phyloP scores from a whole-genome alignment of 2,797 vertebrate genomes.

The Anguilla pacifica region DNA sequence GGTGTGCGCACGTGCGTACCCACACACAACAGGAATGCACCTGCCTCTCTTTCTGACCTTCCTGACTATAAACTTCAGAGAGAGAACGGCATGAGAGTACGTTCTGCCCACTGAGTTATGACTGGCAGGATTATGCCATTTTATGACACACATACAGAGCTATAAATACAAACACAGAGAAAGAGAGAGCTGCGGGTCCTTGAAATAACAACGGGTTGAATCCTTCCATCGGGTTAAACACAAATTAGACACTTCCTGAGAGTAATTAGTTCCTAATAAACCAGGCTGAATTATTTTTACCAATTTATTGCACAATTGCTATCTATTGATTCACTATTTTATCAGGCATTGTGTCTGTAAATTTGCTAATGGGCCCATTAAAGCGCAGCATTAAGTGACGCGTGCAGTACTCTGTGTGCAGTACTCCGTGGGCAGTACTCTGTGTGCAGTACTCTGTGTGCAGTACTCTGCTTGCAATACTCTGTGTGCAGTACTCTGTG shows the following conservation, averaged over 20 bases:
- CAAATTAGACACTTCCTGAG: conserved; percentile 6
- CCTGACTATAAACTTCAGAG: conserved; percentile 61
- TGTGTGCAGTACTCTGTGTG: too few species aligned
- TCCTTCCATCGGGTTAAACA: background rate
- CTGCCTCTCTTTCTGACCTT: conserved; percentile 39
- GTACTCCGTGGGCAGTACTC: too few species aligned
- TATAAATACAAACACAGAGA: conserved; percentile 54
- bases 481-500: too few species aligned
- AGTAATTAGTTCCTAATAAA: too few species aligned
- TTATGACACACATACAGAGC: conserved; percentile 50
- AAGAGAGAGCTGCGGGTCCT: background rate
- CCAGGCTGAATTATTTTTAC: background rate
- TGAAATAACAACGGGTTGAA: too few species aligned
- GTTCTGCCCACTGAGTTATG: conserved; percentile 60
- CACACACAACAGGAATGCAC: conserved; percentile 28
- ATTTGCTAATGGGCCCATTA: too few species aligned
- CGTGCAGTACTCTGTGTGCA: too few species aligned
- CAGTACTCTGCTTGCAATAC: too few species aligned
- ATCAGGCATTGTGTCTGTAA: background rate
- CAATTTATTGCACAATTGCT: background rate
- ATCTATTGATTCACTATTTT: background rate
- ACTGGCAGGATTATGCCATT: conserved; percentile 38
- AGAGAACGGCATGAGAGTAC: conserved; percentile 52
- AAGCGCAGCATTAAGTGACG: too few species aligned
- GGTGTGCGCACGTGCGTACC: conserved; percentile 33